Evolutionary conservation across 2,113 vertebrate genomes (phyloP).

Genomic region (Illadopsis cleaveri): DNA sequence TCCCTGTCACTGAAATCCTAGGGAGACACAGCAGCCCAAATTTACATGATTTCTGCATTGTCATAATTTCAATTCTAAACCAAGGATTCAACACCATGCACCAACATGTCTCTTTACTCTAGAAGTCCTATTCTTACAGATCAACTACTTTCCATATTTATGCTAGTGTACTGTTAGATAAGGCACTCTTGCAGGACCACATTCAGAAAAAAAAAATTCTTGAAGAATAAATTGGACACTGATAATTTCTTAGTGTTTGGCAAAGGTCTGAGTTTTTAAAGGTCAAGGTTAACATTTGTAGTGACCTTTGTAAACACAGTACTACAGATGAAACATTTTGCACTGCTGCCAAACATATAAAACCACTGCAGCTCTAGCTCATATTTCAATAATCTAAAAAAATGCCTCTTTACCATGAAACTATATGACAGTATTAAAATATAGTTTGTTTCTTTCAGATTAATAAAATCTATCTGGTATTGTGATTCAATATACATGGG

Average conservation of each 20-base stretch:
- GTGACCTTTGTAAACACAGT: conserved; percentile 38
- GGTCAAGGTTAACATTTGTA: conserved; percentile 46
- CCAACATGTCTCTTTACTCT: neutral
- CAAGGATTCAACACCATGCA: neutral
- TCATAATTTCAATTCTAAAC: neutral
- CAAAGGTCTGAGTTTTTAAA: conserved; percentile 37
- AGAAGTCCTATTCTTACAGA: neutral
- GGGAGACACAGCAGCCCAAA: neutral
- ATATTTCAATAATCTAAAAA: neutral
- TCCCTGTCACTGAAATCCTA: neutral
- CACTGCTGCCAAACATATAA: neutral
- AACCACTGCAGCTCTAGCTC: neutral
- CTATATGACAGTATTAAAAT: neutral
- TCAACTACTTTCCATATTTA: neutral
- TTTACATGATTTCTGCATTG: neutral
- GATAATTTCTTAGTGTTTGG: neutral
- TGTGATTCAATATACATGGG: neutral
- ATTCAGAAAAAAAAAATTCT: too few relatives aligned
- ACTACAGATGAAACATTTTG: neutral
- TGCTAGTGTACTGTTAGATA: neutral
- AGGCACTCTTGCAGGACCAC: neutral
- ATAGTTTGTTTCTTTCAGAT: neutral
- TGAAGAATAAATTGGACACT: neutral
- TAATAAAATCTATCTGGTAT: neutral
- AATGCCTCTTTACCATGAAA: neutral